Conservation (phyloP, 2,797 vertebrate species). For the Poeciliopsis infans region DNA sequence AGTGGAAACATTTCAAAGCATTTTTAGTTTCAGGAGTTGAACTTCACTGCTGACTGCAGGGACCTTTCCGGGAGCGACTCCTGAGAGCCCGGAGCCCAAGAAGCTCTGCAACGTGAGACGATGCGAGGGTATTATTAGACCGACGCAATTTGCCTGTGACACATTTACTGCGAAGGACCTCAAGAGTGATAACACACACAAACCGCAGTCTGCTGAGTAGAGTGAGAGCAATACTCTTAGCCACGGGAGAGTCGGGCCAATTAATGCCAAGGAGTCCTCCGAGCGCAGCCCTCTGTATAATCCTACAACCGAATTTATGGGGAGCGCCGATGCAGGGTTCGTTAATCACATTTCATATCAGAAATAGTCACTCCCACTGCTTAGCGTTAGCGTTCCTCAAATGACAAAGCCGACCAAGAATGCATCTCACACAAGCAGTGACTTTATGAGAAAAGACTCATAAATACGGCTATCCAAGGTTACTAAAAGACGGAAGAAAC, state of each 20-base stretch:
- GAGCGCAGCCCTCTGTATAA: conserved; percentile 59
- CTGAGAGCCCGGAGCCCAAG: conserved; percentile 11
- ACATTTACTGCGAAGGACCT: conserved; percentile 72
- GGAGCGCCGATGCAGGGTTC: conserved; percentile 52
- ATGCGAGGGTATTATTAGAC: conserved; percentile 70
- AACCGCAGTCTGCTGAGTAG: conserved; percentile 52
- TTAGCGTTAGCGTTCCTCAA: conserved; percentile 47
- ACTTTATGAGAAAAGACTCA: conserved; percentile 22
- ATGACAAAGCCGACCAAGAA: conserved; percentile 4
- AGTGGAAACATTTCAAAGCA: neutral
- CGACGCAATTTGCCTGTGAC: conserved; percentile 61
- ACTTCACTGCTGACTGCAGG: conserved; percentile 28
- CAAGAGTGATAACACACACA: conserved; percentile 67
- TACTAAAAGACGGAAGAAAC: conserved; percentile 23
- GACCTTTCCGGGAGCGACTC: conserved; percentile 10
- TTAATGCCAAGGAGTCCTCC: conserved; percentile 66
- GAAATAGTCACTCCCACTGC: conserved; percentile 52
- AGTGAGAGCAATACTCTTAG: conserved; percentile 63
- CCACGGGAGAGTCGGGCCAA: conserved; percentile 69
- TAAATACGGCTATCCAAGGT: conserved; percentile 30
- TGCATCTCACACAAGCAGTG: neutral
- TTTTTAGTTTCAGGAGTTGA: conserved; percentile 33
- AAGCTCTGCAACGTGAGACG: conserved; percentile 41
- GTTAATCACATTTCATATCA: conserved; percentile 76
- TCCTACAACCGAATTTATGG: conserved; percentile 66